Evolutionary conservation across 2,113 vertebrate genomes (phyloP).

Genomic region (Callipepla squamata): DNA sequence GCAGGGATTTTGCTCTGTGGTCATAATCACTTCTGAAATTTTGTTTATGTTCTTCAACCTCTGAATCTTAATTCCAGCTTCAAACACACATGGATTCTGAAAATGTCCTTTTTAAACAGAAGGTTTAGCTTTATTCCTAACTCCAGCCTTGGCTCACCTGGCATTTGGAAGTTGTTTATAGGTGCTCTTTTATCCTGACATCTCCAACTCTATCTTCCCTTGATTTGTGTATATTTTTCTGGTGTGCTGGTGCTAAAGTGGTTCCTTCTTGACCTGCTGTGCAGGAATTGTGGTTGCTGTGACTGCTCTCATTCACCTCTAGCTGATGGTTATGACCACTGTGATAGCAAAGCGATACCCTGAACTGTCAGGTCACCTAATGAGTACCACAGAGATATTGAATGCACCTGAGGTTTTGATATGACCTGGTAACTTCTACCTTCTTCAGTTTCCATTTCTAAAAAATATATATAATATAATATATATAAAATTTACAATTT

Average conservation of each 20-base stretch:
- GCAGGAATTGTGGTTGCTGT: neutral
- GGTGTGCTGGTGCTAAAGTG: neutral
- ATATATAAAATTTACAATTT: neutral
- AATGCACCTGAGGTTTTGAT: neutral
- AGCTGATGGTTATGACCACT: neutral
- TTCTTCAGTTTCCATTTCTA: neutral
- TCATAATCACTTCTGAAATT: neutral
- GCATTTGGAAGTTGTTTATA: neutral
- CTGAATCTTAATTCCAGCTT: neutral
- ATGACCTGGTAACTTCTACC: neutral
- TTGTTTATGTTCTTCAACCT: neutral
- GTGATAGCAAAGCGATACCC: neutral
- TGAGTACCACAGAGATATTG: neutral
- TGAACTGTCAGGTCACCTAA: neutral
- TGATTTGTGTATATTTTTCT: neutral
- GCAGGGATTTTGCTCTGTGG: neutral
- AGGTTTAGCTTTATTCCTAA: neutral
- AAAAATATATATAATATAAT: neutral
- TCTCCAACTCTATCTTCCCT: neutral
- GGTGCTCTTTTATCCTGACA: neutral
- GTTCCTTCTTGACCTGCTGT: neutral
- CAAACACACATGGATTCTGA: neutral
- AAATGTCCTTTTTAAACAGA: neutral
- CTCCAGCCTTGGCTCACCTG: neutral
- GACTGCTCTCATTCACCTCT: neutral